Conservation (phyloP, 1,140 invertebrate genomes). For the Pseudomyrmex pallidus region DNA sequence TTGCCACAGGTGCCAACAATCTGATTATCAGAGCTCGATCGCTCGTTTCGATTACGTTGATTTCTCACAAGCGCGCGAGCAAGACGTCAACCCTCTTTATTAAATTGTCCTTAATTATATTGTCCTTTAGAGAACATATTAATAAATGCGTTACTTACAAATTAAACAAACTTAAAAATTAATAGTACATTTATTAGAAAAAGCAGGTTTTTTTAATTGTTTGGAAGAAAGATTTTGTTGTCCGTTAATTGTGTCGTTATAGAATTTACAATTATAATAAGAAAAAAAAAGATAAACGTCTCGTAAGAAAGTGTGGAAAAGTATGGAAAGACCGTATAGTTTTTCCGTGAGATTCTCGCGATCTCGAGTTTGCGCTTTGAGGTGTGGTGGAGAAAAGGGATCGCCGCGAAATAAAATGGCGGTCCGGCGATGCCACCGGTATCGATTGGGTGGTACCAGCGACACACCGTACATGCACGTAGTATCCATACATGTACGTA, state of each 20-base stretch:
- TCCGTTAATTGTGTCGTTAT: no score
- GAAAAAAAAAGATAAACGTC: no score
- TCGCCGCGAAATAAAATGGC: constrained; percentile 80
- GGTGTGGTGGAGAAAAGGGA: constrained; percentile 71
- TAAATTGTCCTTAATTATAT: not conserved
- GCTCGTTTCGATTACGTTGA: constrained; percentile 74
- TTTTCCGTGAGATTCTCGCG: constrained; percentile 30
- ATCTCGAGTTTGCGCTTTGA: not conserved
- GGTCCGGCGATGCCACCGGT: constrained; percentile 77
- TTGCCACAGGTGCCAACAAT: constrained; percentile 84
- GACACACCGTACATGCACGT: constrained; percentile 32
- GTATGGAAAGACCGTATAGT: constrained; percentile 2
- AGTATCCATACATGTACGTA: no score
- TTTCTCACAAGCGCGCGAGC: constrained; percentile 22
- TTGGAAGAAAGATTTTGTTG: no score
- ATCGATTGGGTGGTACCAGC: constrained; percentile 78
- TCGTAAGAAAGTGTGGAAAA: constrained; percentile 13
- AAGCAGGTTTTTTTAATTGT: no score
- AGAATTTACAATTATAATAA: no score
- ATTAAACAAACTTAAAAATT: not conserved
- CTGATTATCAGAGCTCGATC: constrained; percentile 83
- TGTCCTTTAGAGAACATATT: not conserved
- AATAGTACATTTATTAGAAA: not conserved
- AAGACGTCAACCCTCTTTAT: not conserved
- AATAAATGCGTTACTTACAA: no score